Conservation (phyloP, 2,113 vertebrate genomes). For the Oxyruncus cristatus region DNA sequence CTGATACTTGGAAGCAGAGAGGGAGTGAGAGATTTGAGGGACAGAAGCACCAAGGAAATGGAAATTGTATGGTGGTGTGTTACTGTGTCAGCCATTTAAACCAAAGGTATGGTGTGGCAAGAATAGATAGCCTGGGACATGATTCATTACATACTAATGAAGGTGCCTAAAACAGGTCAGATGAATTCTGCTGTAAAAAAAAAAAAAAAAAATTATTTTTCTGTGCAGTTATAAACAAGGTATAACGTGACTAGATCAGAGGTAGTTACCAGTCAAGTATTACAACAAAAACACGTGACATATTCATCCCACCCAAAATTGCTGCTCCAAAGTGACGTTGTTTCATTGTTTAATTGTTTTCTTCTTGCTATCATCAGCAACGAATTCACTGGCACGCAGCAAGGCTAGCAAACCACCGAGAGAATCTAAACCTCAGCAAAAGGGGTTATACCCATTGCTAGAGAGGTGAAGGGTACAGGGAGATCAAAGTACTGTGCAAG, state of each 20-base stretch:
- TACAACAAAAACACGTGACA: background rate
- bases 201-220: background rate
- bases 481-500: slow-evolving; percentile 28
- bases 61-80: background rate
- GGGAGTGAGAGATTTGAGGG: background rate
- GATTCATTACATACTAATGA: background rate
- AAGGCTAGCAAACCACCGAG: background rate
- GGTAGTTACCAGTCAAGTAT: background rate
- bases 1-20: background rate
- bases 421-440: background rate
- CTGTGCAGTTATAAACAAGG: background rate
- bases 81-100: background rate
- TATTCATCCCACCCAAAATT: background rate
- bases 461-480: background rate
- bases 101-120: background rate
- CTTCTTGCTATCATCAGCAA: background rate
- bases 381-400: background rate
- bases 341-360: background rate
- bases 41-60: background rate
- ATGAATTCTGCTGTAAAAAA: background rate
- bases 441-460: background rate
- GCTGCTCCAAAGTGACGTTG: background rate
- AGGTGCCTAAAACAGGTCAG: background rate
- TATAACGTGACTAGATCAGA: background rate
- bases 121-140: background rate